Evolutionary conservation across 2,113 vertebrate species (phyloP), one percentile per base, ranked within the genome.

Genomic region (Thryonomys swinderianus): DNA sequence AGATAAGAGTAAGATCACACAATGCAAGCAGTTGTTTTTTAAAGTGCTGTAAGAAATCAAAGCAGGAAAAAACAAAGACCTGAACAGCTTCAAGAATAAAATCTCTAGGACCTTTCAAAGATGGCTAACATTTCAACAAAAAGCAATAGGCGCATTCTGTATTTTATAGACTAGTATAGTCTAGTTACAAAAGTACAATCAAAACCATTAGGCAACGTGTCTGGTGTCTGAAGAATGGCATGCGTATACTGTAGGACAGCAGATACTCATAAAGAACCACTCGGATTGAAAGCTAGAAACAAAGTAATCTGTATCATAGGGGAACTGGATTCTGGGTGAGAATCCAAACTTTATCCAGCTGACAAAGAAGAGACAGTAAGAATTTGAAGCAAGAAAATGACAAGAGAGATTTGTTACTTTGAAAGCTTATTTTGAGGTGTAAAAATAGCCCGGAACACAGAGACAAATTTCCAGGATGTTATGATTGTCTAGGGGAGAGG

Each of bases 401-500:
- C 51, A 90, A 79, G 23, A 57, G 14, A 92, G 74, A 71, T 42
- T 21, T 81, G 34, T 17, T 73, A 59, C 61, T 81, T 76, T 53
- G 80, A 92, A 95, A 95, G 21, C 80, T 57, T 64, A 84, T 80
- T 66, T 34, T 73, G 83, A 7, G 34, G 18, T 13, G 2, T 48
- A 88, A 37, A 66, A 62, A 37, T 89, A 66, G 78, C 79, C 30
- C 73, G n/a, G 14, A 71, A 66, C 5, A 57, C 51, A 62, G 37
- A 91, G 55, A 94, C 45, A 79, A 83, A 45, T 81, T 84, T 95
- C 71, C 14, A 40, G 61, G 42, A 85, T 84, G 42, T 84, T 84
- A 64, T 93, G 59, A 88, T 42, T 69, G 9, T 83, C 76, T 69
- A 69, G 30, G 25, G 30, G 42, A 85, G 64, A 88, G 7, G 10